Percentiles rank a stretch among this genome's conserved stretches.
phyloP scores from a whole-genome alignment of 2,113 vertebrate genomes.

The Percina caprodes region DNA sequence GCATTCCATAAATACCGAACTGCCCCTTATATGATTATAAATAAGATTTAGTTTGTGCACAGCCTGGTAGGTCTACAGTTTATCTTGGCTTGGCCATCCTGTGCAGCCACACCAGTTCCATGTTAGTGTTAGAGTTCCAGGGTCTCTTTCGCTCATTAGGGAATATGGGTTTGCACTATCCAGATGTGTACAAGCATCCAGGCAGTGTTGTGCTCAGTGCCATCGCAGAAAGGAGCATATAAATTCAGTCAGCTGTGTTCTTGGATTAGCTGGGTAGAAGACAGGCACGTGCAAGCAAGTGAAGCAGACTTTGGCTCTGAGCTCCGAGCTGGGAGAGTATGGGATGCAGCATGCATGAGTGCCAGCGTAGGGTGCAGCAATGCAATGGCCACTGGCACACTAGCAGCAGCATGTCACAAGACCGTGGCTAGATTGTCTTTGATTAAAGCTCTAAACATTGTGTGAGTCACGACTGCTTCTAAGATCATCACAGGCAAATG shows the following conservation, averaged over 20 bases:
- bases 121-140: slow-evolving; percentile 32
- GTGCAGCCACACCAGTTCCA: slow-evolving; percentile 12
- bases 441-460: slow-evolving; percentile 62
- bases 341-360: slow-evolving; percentile 47
- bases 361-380: slow-evolving; percentile 42
- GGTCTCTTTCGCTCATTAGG: slow-evolving; percentile 63
- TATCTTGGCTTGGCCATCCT: slow-evolving; percentile 17
- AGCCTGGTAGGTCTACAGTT: background rate
- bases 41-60: background rate
- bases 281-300: slow-evolving; percentile 57
- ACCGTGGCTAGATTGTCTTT: slow-evolving; percentile 47
- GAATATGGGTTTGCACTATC: slow-evolving; percentile 69
- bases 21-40: background rate
- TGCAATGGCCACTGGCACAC: slow-evolving; percentile 59
- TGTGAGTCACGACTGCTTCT: slow-evolving; percentile 65
- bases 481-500: slow-evolving; percentile 63
- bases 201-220: slow-evolving; percentile 52
- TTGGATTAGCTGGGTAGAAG: slow-evolving; percentile 69
- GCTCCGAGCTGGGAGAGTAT: slow-evolving; percentile 66
- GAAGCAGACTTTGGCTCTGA: slow-evolving; percentile 66
- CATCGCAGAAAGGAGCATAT: slow-evolving; percentile 24
- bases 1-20: too few relatives aligned
- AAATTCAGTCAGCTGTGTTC: slow-evolving; percentile 68
- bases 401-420: slow-evolving; percentile 55
- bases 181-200: slow-evolving; percentile 68